These are phyloP conservation scores for Diplodus puntazzo DNA, from an alignment of 2,797 vertebrate species.

Conservation along the genomic window DNA sequence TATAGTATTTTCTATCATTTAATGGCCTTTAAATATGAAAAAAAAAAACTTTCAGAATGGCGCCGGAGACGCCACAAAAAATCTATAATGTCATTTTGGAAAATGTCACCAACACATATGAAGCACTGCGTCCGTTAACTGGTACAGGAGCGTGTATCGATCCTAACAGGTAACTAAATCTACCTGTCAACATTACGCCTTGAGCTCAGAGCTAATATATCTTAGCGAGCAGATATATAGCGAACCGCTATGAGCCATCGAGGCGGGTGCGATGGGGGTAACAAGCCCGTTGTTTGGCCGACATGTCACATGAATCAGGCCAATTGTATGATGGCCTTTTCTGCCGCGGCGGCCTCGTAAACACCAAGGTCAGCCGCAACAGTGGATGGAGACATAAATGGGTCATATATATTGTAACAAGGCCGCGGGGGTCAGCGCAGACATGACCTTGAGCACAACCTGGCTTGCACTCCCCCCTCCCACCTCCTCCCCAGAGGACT, in stretches of 20 bases:
- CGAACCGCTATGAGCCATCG: slow-evolving; percentile 24
- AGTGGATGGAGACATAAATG: slow-evolving; percentile 78
- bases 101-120: slow-evolving; percentile 64
- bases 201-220: slow-evolving; percentile 62
- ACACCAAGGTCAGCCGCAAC: slow-evolving; percentile 76
- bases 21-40: slow-evolving; percentile 55
- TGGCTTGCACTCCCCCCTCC: slow-evolving; percentile 37
- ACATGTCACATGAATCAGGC: slow-evolving; percentile 80
- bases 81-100: slow-evolving; percentile 66
- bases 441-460: slow-evolving; percentile 75
- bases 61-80: slow-evolving; percentile 29
- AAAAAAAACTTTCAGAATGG: slow-evolving; percentile 36
- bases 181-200: slow-evolving; percentile 71
- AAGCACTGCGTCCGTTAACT: slow-evolving; percentile 48
- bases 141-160: slow-evolving; percentile 65
- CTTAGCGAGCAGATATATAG: slow-evolving; percentile 62
- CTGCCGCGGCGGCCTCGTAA: slow-evolving; percentile 72
- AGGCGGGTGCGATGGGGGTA: slow-evolving; percentile 49
- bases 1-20: slow-evolving; percentile 37
- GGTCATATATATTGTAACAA: slow-evolving; percentile 81
- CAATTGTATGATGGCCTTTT: slow-evolving; percentile 71
- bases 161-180: slow-evolving; percentile 81
- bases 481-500: slow-evolving; percentile 48
- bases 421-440: slow-evolving; percentile 74
- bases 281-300: slow-evolving; percentile 76